Conservation (phyloP, 2,888 invertebrate species). For the Stramonita haemastoma region DNA sequence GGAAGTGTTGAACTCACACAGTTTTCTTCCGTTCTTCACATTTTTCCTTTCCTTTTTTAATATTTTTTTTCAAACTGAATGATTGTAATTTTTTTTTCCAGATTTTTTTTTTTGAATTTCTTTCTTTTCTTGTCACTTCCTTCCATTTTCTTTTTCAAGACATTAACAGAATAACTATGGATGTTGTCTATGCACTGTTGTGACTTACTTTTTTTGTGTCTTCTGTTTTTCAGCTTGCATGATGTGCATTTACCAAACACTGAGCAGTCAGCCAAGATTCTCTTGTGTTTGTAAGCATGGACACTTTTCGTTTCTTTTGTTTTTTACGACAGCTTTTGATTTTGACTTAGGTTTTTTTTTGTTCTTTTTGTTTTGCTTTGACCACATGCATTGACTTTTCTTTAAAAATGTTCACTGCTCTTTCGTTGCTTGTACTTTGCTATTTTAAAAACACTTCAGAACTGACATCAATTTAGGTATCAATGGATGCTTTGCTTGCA, state of each 20-base stretch:
- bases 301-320: slow-evolving; percentile 25
- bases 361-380: not conserved
- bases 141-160: no score
- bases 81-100: not conserved
- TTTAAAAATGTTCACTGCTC: not conserved
- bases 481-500: not conserved
- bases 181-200: not conserved
- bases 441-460: no score
- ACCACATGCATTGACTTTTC: not conserved
- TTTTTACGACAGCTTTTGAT: not conserved
- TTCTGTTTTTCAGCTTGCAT: slow-evolving; percentile 30
- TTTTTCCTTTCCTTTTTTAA: not conserved
- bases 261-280: slow-evolving; percentile 26
- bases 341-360: no score
- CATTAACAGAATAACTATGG: no score
- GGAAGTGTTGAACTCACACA: not conserved
- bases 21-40: not conserved
- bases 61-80: not conserved
- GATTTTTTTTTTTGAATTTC: no score
- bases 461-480: no score
- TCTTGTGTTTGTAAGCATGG: slow-evolving; percentile 36
- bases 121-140: no score
- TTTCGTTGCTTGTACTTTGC: not conserved
- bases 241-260: slow-evolving; percentile 31
- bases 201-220: not conserved